phyloP scores from a whole-genome alignment of 2,113 vertebrate genomes.

The Dinomys branickii region DNA sequence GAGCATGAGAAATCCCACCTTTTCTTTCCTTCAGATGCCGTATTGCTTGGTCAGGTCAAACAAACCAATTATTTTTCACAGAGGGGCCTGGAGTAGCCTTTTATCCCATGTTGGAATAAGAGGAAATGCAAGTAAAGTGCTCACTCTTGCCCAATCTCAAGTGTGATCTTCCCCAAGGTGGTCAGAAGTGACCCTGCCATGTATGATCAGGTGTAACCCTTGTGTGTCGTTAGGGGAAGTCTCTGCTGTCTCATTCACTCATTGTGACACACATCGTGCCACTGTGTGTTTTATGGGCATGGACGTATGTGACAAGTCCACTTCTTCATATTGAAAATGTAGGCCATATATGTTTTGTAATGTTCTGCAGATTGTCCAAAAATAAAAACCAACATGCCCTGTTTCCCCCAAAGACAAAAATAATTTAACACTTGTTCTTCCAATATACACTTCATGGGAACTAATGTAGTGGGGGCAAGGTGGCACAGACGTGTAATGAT shows the following conservation, averaged over 20 bases:
- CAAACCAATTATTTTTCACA: neutral
- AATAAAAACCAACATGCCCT: neutral
- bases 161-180: neutral
- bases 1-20: neutral
- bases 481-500: neutral
- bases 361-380: neutral
- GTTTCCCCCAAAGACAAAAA: neutral
- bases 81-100: neutral
- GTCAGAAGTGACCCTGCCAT: neutral
- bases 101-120: neutral
- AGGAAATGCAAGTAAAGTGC: neutral
- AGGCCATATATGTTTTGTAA: neutral
- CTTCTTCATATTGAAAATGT: neutral
- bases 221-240: neutral
- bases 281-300: neutral
- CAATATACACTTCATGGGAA: neutral
- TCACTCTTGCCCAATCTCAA: neutral
- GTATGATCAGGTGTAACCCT: neutral
- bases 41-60: neutral
- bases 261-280: neutral
- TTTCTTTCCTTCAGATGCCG: neutral
- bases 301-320: neutral
- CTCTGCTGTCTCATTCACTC: neutral
- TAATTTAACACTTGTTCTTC: neutral
- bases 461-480: neutral